These are phyloP conservation scores for Pyralis farinalis DNA, from an alignment of 2,888 invertebrate species.

Conservation along the genomic window DNA sequence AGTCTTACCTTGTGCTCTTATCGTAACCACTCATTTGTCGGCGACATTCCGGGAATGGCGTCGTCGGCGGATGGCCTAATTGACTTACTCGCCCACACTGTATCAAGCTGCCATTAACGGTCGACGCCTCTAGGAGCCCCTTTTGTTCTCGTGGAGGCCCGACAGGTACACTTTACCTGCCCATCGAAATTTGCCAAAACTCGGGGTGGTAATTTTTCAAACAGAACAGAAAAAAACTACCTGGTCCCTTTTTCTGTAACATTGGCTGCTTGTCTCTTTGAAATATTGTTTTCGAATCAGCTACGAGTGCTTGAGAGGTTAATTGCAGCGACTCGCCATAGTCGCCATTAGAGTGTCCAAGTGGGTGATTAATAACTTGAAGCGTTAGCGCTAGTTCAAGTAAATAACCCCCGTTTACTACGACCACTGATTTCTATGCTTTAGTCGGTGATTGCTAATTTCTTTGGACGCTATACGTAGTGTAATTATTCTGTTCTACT, in stretches of 20 bases:
- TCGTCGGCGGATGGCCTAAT: constrained; percentile 74
- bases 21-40: constrained; percentile 71
- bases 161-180: constrained; percentile 71
- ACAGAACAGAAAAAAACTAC: constrained; percentile 36
- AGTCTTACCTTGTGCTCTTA: constrained; percentile 59
- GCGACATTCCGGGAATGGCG: constrained; percentile 76
- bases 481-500: constrained; percentile 1
- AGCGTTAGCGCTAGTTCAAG: constrained; percentile 40
- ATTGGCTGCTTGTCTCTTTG: constrained; percentile 36
- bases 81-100: constrained; percentile 77
- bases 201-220: constrained; percentile 38
- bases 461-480: constrained; percentile 25
- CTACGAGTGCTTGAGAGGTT: constrained; percentile 41
- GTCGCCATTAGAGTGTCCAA: constrained; percentile 51
- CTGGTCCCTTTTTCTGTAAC: constrained; percentile 46
- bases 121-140: constrained; percentile 66
- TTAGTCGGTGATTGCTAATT: constrained; percentile 35
- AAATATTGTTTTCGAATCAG: constrained; percentile 47
- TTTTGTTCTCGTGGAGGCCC: constrained; percentile 64
- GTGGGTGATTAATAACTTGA: constrained; percentile 54
- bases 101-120: constrained; percentile 68
- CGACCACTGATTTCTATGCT: constrained; percentile 40
- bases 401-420: constrained; percentile 46
- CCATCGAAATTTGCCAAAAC: constrained; percentile 47
- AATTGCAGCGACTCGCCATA: constrained; percentile 53